Base-by-base conservation (phyloP, 2,888 invertebrate genomes). In the Apotomis turbidana region DNA sequence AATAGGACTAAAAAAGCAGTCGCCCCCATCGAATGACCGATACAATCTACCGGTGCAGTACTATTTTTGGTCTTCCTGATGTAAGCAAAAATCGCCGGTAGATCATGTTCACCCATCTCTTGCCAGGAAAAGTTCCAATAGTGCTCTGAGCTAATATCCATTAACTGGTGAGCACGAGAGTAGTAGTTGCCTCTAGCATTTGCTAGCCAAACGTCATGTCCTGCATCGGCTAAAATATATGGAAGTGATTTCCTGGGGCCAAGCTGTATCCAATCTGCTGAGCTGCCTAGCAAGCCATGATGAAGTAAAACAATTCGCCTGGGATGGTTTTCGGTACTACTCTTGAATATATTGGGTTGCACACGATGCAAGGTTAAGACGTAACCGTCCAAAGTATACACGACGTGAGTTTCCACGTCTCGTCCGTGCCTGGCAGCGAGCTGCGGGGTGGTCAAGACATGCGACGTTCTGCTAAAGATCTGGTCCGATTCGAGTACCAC, bases 171-270 rank as follows among this genome's bases (percentile, higher is more conserved):
- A 5, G 83, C 85, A 55, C 87, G 83, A 0, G 90, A 91, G 74
- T 90, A 91, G 73, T 84, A 83, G 74, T 89, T 91, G 0, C 91
- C 91, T 81, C 90, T 85, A 0, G 89, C 86, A 61, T 94, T 94
- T 9, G 89, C 87, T 94, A 89, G 94, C 97, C 91, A 97, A 3
- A 94, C 94, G 70, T 95, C 94, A 74, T 93, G 94, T 0, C 94
- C 94, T 3, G 85, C 85, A 74, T 96, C 89, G 87, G 93, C 90
- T 87, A 97, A 74, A 3, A 89, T 76, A 68, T 90, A 91, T 0
- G 90, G 88, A n/a, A 91, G 81, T 5, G 90, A 87, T 70, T 87
- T 84, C 61, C 79, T 76, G 1, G 88, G 78, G 51, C 90, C 91
- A n/a, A 88, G 78, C 70, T 91, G 75, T 61, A 91, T 81, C 91